Percentiles rank a stretch among this genome's conserved stretches.
Evolutionary conservation across 2,797 vertebrate species (phyloP).

Genomic region (Sebastes jordani): DNA sequence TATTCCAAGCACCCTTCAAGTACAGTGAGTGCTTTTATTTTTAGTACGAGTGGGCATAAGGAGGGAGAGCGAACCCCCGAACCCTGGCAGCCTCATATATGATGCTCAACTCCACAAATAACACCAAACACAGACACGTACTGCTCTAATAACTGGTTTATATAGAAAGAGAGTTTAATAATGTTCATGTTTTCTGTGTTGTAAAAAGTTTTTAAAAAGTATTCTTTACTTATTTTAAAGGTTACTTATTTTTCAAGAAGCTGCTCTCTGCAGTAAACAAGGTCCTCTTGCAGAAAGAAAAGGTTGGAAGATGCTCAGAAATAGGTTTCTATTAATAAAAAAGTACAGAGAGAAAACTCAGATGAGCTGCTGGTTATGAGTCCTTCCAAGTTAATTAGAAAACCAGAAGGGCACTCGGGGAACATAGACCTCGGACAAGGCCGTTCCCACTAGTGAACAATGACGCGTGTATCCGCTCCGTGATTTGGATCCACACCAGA

Average conservation of each 20-base stretch:
- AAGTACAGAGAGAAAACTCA: background rate
- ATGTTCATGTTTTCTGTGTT: background rate
- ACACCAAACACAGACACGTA: background rate
- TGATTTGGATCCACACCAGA: too few species aligned
- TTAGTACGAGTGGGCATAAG: constrained; percentile 33
- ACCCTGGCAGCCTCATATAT: constrained; percentile 9
- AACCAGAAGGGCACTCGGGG: background rate
- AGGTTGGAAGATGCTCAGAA: background rate
- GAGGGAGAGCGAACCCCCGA: constrained; percentile 18
- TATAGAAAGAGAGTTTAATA: too few species aligned
- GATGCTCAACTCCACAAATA: background rate
- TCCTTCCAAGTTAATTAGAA: background rate
- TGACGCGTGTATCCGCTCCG: fast-evolving
- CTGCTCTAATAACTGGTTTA: too few species aligned
- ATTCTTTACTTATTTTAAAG: background rate
- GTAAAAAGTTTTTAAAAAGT: background rate
- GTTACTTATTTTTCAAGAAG: background rate
- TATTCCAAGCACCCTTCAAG: constrained; percentile 12
- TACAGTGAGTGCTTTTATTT: constrained; percentile 38
- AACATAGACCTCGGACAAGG: background rate
- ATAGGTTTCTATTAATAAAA: background rate
- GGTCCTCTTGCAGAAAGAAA: background rate
- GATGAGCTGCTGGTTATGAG: background rate
- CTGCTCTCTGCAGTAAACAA: background rate
- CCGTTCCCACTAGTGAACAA: background rate